Conservation (phyloP, 2,113 vertebrate genomes). For the Clarias macrocephalus region DNA sequence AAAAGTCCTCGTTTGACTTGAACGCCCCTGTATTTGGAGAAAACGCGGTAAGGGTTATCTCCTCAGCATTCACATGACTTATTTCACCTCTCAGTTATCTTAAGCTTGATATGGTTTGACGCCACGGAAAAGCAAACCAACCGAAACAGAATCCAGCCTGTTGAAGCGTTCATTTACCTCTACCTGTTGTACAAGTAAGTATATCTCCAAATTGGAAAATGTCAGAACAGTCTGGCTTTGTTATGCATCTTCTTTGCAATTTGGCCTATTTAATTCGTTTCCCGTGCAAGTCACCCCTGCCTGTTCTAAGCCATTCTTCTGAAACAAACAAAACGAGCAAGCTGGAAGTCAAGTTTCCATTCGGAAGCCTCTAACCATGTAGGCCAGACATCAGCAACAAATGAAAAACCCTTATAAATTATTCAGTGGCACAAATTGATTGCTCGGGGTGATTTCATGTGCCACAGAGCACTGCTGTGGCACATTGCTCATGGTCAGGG, state of each 20-base stretch:
- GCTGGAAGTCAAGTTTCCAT: slow-evolving; percentile 1
- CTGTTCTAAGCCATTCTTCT: neutral
- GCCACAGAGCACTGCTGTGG: slow-evolving; percentile 9
- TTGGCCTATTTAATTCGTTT: neutral
- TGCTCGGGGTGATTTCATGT: slow-evolving; percentile 41
- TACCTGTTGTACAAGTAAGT: neutral
- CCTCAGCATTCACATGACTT: slow-evolving; percentile 45
- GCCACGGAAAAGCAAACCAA: neutral
- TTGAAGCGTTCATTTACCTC: neutral
- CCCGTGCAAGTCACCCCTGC: neutral
- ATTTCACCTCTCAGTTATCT: neutral
- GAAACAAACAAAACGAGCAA: neutral
- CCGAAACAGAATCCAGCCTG: neutral
- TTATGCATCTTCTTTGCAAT: neutral
- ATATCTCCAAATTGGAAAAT: neutral
- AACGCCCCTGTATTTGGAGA: neutral
- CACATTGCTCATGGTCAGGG: slow-evolving; percentile 20
- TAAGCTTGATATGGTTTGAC: slow-evolving; percentile 15
- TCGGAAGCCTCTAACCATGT: slow-evolving; percentile 11
- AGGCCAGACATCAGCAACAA: slow-evolving; percentile 16
- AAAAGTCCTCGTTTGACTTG: too few species aligned
- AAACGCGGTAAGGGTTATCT: neutral
- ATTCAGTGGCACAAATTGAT: slow-evolving; percentile 51
- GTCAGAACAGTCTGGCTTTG: neutral
- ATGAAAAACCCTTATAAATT: slow-evolving; percentile 51